These are phyloP conservation scores for Coregonus suidteri DNA, from an alignment of 2,797 vertebrate genomes.

Conservation along the genomic window DNA sequence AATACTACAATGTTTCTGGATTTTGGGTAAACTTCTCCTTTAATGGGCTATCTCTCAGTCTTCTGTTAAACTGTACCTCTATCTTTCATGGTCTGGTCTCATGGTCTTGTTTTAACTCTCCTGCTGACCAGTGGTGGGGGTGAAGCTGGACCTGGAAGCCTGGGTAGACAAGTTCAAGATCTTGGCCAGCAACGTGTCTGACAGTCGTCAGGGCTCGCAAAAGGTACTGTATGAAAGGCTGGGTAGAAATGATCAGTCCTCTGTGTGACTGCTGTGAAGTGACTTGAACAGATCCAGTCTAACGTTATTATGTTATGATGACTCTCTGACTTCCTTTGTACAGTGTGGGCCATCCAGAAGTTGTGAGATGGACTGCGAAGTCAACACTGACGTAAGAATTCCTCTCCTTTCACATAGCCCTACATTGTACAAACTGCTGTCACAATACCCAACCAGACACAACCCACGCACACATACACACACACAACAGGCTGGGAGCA, in stretches of 20 bases:
- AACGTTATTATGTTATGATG: conserved; percentile 5
- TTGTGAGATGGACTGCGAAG: conserved; percentile 99
- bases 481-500: too few species aligned
- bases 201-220: conserved; percentile 85
- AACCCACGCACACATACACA: not conserved
- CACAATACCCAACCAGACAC: not conserved
- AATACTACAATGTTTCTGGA: too few species aligned
- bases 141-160: conserved; percentile 95
- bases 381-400: conserved; percentile 90
- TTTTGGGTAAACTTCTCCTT: too few species aligned
- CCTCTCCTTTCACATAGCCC: conserved; percentile 3
- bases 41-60: not conserved
- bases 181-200: conserved; percentile 94
- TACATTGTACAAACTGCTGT: not conserved
- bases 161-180: conserved; percentile 99
- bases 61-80: conserved; percentile 10
- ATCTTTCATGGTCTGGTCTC: not conserved
- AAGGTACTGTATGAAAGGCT: conserved; percentile 72
- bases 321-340: conserved; percentile 39
- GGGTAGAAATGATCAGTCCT: not conserved
- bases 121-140: conserved; percentile 86
- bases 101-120: conserved; percentile 12
- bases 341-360: conserved; percentile 93
- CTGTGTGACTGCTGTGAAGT: not conserved
- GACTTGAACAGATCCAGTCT: not conserved